Evolutionary conservation across 2,113 vertebrate genomes (phyloP), one percentile per base, ranked within the genome.

Genomic region (Cyphomyrus plagiostoma): DNA sequence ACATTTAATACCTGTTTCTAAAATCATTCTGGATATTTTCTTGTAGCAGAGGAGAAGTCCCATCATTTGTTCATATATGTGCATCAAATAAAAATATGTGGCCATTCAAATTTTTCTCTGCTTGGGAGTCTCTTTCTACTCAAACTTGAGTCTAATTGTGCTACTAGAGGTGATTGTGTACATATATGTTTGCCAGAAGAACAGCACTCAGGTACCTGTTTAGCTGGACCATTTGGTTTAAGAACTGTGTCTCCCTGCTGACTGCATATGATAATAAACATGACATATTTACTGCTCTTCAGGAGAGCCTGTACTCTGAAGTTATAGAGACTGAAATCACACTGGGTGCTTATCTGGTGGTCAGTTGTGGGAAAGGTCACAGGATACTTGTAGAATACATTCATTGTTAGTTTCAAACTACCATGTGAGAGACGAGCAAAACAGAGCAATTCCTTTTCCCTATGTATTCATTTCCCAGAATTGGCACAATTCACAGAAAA

Each of bases 381-480:
- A 5, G 49, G 26, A 58, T 84, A 8, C 15, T n/a, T 35, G 35
- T 85, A n/a, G 11, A 26, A 35, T 13, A 82, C 42, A 15, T 70
- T 70, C 10, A 74, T 87, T 86, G 83, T 89, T 83, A 15, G 15
- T 70, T 50, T 86, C 80, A 70, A n/a, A 86, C 5, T 17, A 21
- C 56, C 45, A 62, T 13, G 6, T 48, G 83, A 86, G 70, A 66
- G 82, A 70, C 46, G 53, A 8, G 46, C 45, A 26, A 89, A 89
- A 49, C 35, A 46, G 30, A 89, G 11, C 46, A 21, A 35, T 89
- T 70, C 0, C 39, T 70, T 89, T 86, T 13, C 62, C 10, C 11
- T 58, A n/a, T 58, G 53, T 89, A 26, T 46, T 19, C 30, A 39
- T 50, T 46, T 89, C 89, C 46, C 83, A 87, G 89, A 89, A 87